Percentiles rank a stretch among this genome's conserved stretches.
These are phyloP conservation scores for Dascillus cervinus DNA, from an alignment of 2,888 invertebrate species.

Conservation along the genomic window DNA sequence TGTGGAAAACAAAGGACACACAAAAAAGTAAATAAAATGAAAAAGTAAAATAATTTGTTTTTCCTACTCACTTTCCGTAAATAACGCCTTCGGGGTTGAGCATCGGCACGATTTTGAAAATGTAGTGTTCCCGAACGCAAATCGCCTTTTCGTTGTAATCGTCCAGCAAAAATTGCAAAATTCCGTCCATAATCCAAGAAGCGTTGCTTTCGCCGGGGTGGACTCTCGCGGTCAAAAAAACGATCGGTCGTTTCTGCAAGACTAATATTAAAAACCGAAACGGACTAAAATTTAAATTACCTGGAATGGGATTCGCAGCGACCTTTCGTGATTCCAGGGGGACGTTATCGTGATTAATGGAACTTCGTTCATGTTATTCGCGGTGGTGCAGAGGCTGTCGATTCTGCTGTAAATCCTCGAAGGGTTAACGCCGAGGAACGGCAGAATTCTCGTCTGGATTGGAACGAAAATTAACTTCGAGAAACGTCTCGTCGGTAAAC, in stretches of 20 bases:
- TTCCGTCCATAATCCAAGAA: constrained; percentile 84
- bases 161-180: constrained; percentile 57
- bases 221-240: constrained; percentile 71
- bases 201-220: constrained; percentile 86
- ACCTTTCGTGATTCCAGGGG: constrained; percentile 46
- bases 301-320: constrained; percentile 41
- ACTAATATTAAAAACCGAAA: too few species aligned
- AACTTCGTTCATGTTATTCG: constrained; percentile 61
- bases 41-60: too few species aligned
- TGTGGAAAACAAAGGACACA: too few species aligned
- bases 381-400: constrained; percentile 62
- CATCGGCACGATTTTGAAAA: constrained; percentile 86
- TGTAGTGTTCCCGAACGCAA: constrained; percentile 55
- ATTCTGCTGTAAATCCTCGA: constrained; percentile 53
- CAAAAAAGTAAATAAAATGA: too few species aligned
- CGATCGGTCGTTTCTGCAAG: constrained; percentile 58
- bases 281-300: too few species aligned
- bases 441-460: too few species aligned
- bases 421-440: too few species aligned
- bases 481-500: constrained; percentile 13
- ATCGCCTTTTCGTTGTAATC: constrained; percentile 49
- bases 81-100: constrained; percentile 83
- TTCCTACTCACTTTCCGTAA: constrained; percentile 78
- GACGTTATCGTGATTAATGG: constrained; percentile 71
- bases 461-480: background rate